Conservation (phyloP, 2,113 vertebrate species). For the Cisticola juncidis region DNA sequence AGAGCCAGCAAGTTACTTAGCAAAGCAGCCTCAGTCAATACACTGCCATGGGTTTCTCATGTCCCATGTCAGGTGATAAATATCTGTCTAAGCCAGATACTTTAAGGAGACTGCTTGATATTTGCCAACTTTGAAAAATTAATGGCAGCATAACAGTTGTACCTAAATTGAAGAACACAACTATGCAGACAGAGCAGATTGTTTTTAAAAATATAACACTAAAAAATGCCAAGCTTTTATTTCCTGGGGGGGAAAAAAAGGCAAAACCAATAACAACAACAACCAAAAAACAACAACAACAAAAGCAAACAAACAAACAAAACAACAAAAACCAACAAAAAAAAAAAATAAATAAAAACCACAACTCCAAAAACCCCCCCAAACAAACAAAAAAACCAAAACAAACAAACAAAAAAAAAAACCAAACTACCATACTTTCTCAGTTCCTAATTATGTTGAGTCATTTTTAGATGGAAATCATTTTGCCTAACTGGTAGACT, state of each 20-base stretch:
- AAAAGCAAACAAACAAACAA: too few relatives aligned
- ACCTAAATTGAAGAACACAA: background rate
- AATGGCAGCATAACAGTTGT: background rate
- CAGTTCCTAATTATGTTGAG: background rate
- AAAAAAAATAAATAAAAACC: too few relatives aligned
- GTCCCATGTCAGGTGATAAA: background rate
- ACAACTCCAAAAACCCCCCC: too few relatives aligned
- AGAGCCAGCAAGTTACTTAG: background rate
- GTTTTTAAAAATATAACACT: background rate
- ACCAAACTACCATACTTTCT: too few relatives aligned
- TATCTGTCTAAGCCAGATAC: background rate
- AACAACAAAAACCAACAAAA: too few relatives aligned
- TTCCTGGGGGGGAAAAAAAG: background rate
- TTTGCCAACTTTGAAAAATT: background rate
- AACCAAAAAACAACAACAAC: too few relatives aligned
- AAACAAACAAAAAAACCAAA: too few relatives aligned
- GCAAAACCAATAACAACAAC: too few relatives aligned
- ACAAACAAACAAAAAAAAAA: too few relatives aligned
- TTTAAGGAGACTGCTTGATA: background rate
- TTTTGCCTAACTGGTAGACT: background rate
- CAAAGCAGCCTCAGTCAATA: background rate
- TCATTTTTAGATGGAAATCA: background rate
- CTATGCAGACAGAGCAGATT: background rate
- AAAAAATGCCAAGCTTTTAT: background rate
- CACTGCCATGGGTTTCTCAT: background rate